Conservation (phyloP, 2,113 vertebrate genomes). For the Lontra canadensis region DNA sequence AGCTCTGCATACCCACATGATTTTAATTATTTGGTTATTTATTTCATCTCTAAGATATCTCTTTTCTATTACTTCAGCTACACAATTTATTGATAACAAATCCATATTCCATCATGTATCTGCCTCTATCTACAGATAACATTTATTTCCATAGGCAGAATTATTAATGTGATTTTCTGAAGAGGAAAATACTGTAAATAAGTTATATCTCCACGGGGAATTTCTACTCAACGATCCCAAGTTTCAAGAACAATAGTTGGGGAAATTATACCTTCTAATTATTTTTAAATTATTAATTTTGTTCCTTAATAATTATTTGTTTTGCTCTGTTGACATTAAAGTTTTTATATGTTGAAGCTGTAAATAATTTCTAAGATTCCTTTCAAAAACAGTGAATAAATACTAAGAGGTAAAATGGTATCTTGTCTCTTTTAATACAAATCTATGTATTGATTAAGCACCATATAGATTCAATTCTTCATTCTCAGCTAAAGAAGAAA, state of each 20-base stretch:
- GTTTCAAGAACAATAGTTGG: neutral
- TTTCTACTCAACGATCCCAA: neutral
- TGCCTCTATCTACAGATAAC: neutral
- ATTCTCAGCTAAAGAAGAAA: neutral
- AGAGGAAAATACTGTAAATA: neutral
- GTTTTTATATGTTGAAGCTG: neutral
- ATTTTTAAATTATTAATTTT: neutral
- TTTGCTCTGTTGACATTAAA: neutral
- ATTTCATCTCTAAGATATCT: neutral
- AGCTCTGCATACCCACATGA: neutral
- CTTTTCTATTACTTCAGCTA: neutral
- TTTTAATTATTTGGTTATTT: neutral
- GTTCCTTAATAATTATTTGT: neutral
- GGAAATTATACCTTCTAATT: neutral
- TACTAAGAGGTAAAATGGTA: neutral
- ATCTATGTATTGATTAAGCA: neutral
- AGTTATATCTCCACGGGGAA: neutral
- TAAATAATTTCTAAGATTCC: neutral
- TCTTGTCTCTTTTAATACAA: neutral
- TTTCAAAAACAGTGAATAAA: neutral
- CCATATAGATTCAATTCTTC: neutral
- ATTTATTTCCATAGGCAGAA: neutral
- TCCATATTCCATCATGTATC: neutral
- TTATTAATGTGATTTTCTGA: neutral
- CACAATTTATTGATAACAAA: neutral